Base-by-base conservation (phyloP, 2,888 invertebrate species). In the Leucania comma region DNA sequence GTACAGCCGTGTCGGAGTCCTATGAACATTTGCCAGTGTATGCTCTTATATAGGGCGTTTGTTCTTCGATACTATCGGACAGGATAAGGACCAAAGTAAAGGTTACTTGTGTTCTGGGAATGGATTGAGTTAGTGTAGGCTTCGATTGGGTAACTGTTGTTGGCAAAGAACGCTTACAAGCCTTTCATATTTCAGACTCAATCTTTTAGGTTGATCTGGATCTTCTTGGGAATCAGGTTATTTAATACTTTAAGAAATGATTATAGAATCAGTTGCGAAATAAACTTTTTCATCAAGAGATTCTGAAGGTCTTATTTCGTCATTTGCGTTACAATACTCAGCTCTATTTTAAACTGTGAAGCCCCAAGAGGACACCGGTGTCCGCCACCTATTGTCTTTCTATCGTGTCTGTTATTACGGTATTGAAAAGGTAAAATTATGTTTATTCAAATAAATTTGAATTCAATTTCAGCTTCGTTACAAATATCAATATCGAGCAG, bases 1-100 rank as follows among this genome's bases (percentile, higher is more conserved):
- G 95, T 92, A 91, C 84, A 85, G 78, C 84, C 84, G 88, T 90
- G 85, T 84, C 70, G 71, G 61, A 89, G 74, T 80, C 70, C 85
- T 79, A 75, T 68, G 80, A 79, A 85, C 82, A 82, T 84, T 85
- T 83, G 80, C 82, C 75, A 78, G 68, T 82, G 73, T 74, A 72
- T 82, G 79, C 62, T 83, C 66, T 60, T 73, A 69, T 76, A 63
- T 73, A 75, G 61, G 77, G 65, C 69, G 79, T 70, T 73, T 74
- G 74, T 80, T 64, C 58, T 54, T 68, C 66, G 82, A 82, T 82
- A 63, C 22, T 81, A 82, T 83, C 82, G 57, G 76, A 62, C 71
- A 71, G 81, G 85, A 85, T 86, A 85, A 80, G 79, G 64, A 62
- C 75, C 63, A 54, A 65, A 72, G 78, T 81, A 86, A 84, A 85